Conservation (phyloP, 2,113 vertebrate genomes). For the Megatriorchis doriae region DNA sequence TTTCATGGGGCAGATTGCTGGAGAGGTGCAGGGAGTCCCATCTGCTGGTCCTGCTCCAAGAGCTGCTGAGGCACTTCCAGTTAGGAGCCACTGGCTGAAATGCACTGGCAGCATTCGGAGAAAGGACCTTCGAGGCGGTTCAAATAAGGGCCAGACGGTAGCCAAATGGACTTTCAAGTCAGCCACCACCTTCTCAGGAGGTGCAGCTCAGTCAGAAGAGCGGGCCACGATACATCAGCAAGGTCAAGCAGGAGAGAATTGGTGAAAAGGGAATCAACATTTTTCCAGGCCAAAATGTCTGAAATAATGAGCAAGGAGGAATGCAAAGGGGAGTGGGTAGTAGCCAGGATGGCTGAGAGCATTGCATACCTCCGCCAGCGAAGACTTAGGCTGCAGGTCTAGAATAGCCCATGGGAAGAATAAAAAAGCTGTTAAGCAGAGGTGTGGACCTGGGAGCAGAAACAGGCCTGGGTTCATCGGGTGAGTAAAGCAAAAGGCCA, state of each 20-base stretch:
- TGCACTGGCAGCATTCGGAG: background rate
- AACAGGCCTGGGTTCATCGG: background rate
- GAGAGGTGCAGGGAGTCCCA: background rate
- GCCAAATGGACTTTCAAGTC: background rate
- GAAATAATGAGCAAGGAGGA: background rate
- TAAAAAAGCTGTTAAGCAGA: slow-evolving; percentile 33
- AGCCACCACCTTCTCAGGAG: background rate
- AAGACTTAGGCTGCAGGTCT: slow-evolving; percentile 24
- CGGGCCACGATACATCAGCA: background rate
- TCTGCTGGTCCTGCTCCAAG: background rate
- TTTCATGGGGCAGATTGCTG: background rate
- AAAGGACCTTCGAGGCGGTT: background rate
- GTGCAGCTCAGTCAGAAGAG: background rate
- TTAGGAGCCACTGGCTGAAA: background rate
- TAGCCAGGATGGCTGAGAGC: slow-evolving; percentile 19
- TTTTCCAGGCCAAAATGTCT: background rate
- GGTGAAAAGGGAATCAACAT: background rate
- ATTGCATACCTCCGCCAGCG: background rate
- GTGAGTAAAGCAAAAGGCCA: background rate
- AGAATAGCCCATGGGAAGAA: slow-evolving; percentile 15
- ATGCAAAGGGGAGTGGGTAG: background rate
- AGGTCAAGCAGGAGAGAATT: background rate
- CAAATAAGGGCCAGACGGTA: background rate
- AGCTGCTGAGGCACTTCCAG: background rate
- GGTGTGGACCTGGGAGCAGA: slow-evolving; percentile 39